phyloP scores from a whole-genome alignment of 1,140 invertebrate species.

The Listronotus oregonensis region DNA sequence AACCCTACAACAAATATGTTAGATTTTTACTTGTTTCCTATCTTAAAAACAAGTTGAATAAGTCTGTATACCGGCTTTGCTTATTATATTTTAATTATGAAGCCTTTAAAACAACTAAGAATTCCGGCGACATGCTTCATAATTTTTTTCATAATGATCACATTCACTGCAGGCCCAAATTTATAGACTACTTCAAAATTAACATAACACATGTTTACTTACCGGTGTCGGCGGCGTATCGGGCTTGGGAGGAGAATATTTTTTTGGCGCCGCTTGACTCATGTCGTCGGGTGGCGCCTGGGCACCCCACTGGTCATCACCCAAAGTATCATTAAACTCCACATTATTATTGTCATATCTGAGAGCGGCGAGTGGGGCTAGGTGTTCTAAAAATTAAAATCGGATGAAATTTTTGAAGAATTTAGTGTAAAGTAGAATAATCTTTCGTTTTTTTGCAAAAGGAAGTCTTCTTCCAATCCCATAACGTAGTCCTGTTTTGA shows the following conservation, averaged over 20 bases:
- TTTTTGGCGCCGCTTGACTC: slow-evolving; percentile 14
- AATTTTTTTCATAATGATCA: too few species aligned
- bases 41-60: too few species aligned
- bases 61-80: too few species aligned
- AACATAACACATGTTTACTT: slow-evolving; percentile 27
- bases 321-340: background rate
- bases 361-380: slow-evolving; percentile 23
- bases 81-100: too few species aligned
- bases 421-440: background rate
- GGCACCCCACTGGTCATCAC: slow-evolving; percentile 1
- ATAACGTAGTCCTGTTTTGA: too few species aligned
- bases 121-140: too few species aligned
- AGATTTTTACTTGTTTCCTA: too few species aligned
- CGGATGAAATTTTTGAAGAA: too few species aligned
- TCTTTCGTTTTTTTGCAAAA: background rate
- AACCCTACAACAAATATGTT: too few species aligned
- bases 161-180: too few species aligned
- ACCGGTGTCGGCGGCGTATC: slow-evolving; percentile 56
- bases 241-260: slow-evolving; percentile 54
- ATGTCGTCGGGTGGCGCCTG: background rate
- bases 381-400: slow-evolving; percentile 36
- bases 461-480: slow-evolving; percentile 2
- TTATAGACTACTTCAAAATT: too few species aligned
- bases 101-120: too few species aligned
- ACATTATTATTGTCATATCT: slow-evolving; percentile 13